These are phyloP conservation scores for Brachionus manjavacas DNA, from an alignment of 1,140 invertebrate species.

Conservation along the genomic window DNA sequence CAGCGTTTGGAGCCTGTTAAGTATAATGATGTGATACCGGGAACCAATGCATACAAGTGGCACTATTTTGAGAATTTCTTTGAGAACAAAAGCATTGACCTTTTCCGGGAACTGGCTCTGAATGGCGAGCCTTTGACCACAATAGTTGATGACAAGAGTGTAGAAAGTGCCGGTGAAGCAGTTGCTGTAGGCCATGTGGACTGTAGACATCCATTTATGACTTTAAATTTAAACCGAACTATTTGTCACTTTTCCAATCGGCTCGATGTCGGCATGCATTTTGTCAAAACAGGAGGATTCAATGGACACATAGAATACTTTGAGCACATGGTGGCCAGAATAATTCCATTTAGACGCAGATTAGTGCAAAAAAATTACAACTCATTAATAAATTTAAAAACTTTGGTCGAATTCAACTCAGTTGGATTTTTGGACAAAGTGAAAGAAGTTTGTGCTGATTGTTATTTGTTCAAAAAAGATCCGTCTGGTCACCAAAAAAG, in stretches of 20 bases:
- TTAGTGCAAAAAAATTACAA: conserved; percentile 19
- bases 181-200: conserved; percentile 8
- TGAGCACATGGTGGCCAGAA: conserved; percentile 31
- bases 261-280: conserved; percentile 31
- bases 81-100: conserved; percentile 10
- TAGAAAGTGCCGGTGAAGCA: conserved; percentile 21
- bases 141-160: conserved; percentile 13
- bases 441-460: background rate
- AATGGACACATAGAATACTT: conserved; percentile 28
- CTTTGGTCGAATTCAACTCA: background rate
- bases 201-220: conserved; percentile 39
- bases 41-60: background rate
- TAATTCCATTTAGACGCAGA: conserved; percentile 9
- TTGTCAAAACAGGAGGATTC: conserved; percentile 36
- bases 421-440: background rate
- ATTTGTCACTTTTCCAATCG: conserved; percentile 40
- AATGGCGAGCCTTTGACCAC: conserved; percentile 4
- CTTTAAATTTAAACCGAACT: background rate
- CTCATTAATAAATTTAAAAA: background rate
- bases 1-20: conserved; percentile 23
- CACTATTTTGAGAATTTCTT: conserved; percentile 35
- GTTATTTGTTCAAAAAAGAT: conserved; percentile 8
- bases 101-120: background rate
- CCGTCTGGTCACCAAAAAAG: background rate
- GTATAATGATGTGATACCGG: background rate